Conservation (phyloP, 2,797 vertebrate species). For the Microcaecilia unicolor region DNA sequence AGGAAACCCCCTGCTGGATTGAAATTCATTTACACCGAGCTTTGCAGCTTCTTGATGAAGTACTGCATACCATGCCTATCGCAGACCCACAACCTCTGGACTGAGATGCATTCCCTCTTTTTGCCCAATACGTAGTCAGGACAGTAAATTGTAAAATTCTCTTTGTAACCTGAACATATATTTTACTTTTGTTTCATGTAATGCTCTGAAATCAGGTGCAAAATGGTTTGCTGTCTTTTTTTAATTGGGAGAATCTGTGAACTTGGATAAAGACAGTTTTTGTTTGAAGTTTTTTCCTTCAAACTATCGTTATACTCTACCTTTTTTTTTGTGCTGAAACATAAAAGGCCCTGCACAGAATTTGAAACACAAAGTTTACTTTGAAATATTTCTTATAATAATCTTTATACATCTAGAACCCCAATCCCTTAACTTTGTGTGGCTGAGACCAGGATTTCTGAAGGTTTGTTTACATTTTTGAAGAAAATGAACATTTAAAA, state of each 20-base stretch:
- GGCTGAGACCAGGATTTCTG: no score
- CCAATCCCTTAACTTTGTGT: no score
- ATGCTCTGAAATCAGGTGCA: constrained; percentile 45
- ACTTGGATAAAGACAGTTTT: constrained; percentile 20
- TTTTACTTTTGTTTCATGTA: constrained; percentile 50
- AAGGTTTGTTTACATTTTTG: no score
- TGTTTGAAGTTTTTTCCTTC: no score
- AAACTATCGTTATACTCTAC: no score
- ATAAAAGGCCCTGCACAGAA: no score
- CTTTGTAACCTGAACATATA: constrained; percentile 44
- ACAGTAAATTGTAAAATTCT: constrained; percentile 43
- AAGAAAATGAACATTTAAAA: no score
- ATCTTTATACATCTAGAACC: no score
- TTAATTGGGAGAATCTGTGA: constrained; percentile 45
- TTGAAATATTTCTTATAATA: no score
- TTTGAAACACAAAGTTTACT: no score
- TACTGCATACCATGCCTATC: constrained; percentile 94
- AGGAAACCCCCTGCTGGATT: constrained; percentile 94
- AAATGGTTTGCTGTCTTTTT: constrained; percentile 58
- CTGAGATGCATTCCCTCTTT: constrained; percentile 44
- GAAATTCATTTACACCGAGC: constrained; percentile 92
- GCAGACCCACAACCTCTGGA: constrained; percentile 90
- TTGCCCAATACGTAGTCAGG: constrained; percentile 19
- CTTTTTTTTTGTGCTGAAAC: no score
- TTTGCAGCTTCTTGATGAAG: constrained; percentile 89